Evolutionary conservation across 2,797 vertebrate species (phyloP).

Genomic region (Coluber constrictor): DNA sequence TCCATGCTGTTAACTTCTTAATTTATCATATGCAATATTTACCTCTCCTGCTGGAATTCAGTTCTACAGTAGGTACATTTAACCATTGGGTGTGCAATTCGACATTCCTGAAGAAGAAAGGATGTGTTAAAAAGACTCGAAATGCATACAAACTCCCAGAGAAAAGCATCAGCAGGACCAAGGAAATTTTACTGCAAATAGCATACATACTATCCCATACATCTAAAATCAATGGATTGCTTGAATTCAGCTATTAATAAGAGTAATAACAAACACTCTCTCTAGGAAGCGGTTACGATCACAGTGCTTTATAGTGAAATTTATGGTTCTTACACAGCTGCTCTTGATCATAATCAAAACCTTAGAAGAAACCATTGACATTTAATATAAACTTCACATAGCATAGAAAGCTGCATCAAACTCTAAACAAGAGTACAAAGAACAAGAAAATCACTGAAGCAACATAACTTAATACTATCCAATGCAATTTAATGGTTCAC

Average conservation of each 20-base stretch:
- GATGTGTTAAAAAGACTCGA: not conserved
- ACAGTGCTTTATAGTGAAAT: not conserved
- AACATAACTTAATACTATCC: not conserved
- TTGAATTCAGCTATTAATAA: not conserved
- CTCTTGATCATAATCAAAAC: not conserved
- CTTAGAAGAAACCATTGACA: not conserved
- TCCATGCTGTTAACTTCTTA: not conserved
- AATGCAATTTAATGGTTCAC: not conserved
- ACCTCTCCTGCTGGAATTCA: conserved; percentile 99
- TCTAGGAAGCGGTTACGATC: not conserved
- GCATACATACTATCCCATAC: not conserved
- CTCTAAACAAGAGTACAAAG: not conserved
- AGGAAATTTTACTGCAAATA: not conserved
- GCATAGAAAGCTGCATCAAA: not conserved
- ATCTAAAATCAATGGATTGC: not conserved
- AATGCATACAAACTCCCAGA: not conserved
- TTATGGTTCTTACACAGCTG: not conserved
- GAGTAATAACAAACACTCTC: not conserved
- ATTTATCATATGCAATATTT: conserved; percentile 36
- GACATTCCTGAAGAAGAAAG: conserved; percentile 84
- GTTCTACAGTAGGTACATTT: conserved; percentile 98
- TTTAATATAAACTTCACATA: not conserved
- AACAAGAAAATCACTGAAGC: not conserved
- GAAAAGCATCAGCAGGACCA: not conserved
- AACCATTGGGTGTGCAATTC: conserved; percentile 96